phyloP scores from a whole-genome alignment of 1,140 invertebrate genomes.

The Drosophila lowei region DNA sequence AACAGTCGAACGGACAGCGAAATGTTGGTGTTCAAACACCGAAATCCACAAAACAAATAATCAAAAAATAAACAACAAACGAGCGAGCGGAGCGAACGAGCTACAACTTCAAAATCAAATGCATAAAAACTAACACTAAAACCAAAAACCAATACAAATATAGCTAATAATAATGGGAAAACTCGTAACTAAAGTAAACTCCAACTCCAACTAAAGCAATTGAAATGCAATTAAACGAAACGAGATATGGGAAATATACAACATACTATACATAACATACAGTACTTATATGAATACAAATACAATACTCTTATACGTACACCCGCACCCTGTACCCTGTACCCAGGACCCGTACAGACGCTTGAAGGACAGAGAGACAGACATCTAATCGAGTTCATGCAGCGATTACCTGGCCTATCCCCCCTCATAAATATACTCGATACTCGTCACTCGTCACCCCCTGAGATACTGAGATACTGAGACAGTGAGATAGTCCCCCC shows the following conservation, averaged over 20 bases:
- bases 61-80: constrained; percentile 51
- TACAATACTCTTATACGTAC: too few species aligned
- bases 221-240: constrained; percentile 50
- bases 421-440: neutral
- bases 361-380: constrained; percentile 37
- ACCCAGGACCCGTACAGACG: too few species aligned
- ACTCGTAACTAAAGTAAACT: constrained; percentile 14
- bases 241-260: constrained; percentile 19
- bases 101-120: constrained; percentile 28
- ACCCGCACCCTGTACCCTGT: too few species aligned
- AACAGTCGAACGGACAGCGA: neutral
- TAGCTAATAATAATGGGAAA: constrained; percentile 21
- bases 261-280: constrained; percentile 7
- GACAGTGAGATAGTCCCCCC: too few species aligned
- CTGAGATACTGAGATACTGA: too few species aligned
- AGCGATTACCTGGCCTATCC: constrained; percentile 40
- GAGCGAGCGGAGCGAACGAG: neutral
- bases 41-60: constrained; percentile 44
- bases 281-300: constrained; percentile 21
- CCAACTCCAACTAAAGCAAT: constrained; percentile 26
- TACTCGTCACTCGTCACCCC: constrained; percentile 1
- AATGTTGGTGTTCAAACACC: constrained; percentile 6
- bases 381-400: constrained; percentile 25
- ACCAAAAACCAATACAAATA: constrained; percentile 3
- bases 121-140: constrained; percentile 28